A percentile compares a stretch with the other conserved stretches of the same genome.
Conservation (phyloP, 2,797 vertebrate species). For the Poeciliopsis infans region DNA sequence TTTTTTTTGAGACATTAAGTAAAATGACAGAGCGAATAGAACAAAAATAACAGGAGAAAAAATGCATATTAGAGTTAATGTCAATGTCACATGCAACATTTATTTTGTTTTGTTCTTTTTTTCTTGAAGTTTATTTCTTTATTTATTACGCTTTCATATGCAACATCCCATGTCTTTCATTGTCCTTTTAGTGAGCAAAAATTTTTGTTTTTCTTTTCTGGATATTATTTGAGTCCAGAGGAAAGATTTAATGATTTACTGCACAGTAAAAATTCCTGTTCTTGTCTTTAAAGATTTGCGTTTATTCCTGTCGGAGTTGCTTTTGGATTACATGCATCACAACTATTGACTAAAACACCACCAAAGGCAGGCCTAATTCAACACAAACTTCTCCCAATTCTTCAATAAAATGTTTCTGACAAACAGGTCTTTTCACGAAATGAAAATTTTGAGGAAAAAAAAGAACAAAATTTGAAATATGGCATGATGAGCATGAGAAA, state of each 20-base stretch:
- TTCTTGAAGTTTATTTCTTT: neutral
- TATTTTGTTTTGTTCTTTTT: neutral
- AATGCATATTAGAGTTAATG: constrained; percentile 14
- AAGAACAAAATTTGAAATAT: neutral
- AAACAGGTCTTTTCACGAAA: neutral
- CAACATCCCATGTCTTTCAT: neutral
- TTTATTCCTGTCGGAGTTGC: neutral
- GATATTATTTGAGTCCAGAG: neutral
- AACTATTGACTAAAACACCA: no score
- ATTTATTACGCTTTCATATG: neutral
- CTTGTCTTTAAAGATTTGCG: neutral
- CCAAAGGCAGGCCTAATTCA: neutral
- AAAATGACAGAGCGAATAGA: neutral
- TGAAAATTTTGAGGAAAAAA: neutral
- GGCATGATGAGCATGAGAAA: neutral
- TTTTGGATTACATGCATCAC: neutral
- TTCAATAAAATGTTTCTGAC: neutral
- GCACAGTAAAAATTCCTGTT: neutral
- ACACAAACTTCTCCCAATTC: neutral
- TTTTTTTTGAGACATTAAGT: neutral
- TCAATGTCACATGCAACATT: constrained; percentile 32
- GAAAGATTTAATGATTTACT: neutral
- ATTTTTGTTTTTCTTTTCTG: neutral
- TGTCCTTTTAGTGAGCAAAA: neutral
- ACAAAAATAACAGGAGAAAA: constrained; percentile 4